A percentile compares a stretch with the other conserved stretches of the same genome.
Evolutionary conservation across 2,888 invertebrate genomes (phyloP).

Genomic region (Eristalinus sepulchralis): DNA sequence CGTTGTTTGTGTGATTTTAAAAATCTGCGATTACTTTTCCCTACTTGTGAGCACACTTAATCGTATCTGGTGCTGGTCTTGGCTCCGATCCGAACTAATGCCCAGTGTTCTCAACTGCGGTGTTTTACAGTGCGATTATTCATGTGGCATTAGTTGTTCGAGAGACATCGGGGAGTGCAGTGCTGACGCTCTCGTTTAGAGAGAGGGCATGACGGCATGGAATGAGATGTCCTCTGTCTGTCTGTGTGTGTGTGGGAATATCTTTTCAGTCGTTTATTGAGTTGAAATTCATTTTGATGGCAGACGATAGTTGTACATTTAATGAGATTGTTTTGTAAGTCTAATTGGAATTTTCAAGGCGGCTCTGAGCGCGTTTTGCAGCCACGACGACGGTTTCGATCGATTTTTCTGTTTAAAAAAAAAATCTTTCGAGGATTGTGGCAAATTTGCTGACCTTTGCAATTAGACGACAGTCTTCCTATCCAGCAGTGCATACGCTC

Average conservation of each 20-base stretch:
- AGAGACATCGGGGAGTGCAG: slow-evolving; percentile 18
- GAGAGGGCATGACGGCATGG: neutral
- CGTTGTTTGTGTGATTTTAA: slow-evolving; percentile 30
- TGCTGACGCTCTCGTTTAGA: neutral
- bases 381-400: neutral
- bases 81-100: neutral
- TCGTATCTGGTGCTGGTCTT: neutral
- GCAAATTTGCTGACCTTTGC: neutral
- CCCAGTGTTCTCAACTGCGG: slow-evolving; percentile 28
- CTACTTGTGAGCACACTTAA: slow-evolving; percentile 10
- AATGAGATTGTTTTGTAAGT: slow-evolving; percentile 33
- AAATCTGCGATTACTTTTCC: slow-evolving; percentile 53
- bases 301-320: slow-evolving; percentile 14
- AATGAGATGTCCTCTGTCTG: neutral
- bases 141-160: slow-evolving; percentile 40
- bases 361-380: neutral
- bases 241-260: neutral
- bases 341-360: slow-evolving; percentile 25
- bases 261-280: neutral
- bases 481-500: slow-evolving; percentile 2
- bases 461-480: neutral
- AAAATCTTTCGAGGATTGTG: neutral
- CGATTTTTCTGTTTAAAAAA: neutral
- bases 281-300: slow-evolving; percentile 12
- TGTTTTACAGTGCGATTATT: slow-evolving; percentile 56